A percentile compares a stretch with the other conserved stretches of the same genome.
Evolutionary conservation across 2,797 vertebrate genomes (phyloP).

Genomic region (Carcharodon carcharias): DNA sequence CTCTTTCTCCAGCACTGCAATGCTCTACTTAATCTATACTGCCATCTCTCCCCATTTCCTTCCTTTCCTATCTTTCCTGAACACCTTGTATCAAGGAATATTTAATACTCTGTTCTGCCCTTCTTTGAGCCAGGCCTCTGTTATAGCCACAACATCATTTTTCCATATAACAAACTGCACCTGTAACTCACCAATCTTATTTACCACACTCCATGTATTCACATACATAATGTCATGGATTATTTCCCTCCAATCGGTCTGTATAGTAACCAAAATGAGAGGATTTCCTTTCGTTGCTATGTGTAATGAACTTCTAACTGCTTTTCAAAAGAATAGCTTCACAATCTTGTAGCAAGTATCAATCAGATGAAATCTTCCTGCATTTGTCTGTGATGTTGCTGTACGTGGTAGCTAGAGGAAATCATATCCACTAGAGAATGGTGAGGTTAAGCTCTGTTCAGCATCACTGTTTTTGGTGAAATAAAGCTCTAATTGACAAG

Average conservation of each 20-base stretch:
- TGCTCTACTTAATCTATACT: too few relatives aligned
- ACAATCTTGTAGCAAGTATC: neutral
- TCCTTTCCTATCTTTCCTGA: too few relatives aligned
- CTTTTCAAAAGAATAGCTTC: neutral
- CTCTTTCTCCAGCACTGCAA: too few relatives aligned
- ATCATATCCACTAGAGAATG: neutral
- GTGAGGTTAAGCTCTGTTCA: neutral
- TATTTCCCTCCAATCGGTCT: neutral
- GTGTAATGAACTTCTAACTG: neutral
- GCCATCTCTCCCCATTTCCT: too few relatives aligned
- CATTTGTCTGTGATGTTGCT: neutral
- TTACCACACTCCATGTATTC: too few relatives aligned
- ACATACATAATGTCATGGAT: neutral
- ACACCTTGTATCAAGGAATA: too few relatives aligned
- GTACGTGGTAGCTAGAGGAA: neutral
- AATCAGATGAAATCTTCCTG: neutral
- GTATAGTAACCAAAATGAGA: neutral
- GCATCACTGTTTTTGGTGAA: neutral
- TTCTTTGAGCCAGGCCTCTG: too few relatives aligned
- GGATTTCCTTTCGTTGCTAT: neutral
- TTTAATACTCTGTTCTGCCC: too few relatives aligned
- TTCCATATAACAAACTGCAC: too few relatives aligned
- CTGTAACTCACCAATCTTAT: too few relatives aligned
- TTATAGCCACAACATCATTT: too few relatives aligned
- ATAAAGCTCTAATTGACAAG: neutral